Evolutionary conservation across 2,113 vertebrate species (phyloP), one percentile per base, ranked within the genome.

Genomic region (Polyodon spathula): DNA sequence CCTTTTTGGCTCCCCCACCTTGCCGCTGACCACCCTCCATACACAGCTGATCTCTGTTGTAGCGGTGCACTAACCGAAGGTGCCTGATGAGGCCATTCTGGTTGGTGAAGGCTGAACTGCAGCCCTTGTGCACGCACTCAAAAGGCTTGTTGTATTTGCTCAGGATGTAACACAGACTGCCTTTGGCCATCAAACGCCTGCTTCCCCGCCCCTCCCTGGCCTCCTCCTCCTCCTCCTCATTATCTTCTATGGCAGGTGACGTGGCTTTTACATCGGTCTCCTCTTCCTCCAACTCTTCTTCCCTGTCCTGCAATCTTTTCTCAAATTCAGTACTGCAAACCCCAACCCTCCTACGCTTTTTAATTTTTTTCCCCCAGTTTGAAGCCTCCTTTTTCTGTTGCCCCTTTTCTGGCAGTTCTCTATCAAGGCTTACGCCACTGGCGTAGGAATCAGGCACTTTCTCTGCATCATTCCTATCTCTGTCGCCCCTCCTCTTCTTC

Each of bases 71-170:
- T 4, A 86, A 81, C 69, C 92, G 88, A 0, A 97, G 89, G 73
- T 98, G 96, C 58, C 90, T 93, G 60, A 96, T 90, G 66, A 98
- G 86, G 56, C 91, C 89, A 62, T 86, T 92, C 68, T 95, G 91
- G 67, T 88, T 93, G 39, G 89, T 90, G 75, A 97, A 98, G 3
- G 92, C 92, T 0, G 94, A 88, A 40, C 83, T 90, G 67, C 96
- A 98, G 66, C 89, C 90, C 79, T 94, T 94, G 67, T 93, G 92
- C 38, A 97, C 90, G 71, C 96, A 98, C 65, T 93, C 91, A 84
- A 93, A 97, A 37, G 93, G 92, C 76, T 96, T 96, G 72, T 93
- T 93, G 73, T 94, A 95, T 54, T 93, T 93, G 71, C 90, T 88
- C 59, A 96, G 73, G 70, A 95, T 94, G 54, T 96, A 93, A 74